phyloP scores from a whole-genome alignment of 2,888 invertebrate species.

The Heliconius cydno region DNA sequence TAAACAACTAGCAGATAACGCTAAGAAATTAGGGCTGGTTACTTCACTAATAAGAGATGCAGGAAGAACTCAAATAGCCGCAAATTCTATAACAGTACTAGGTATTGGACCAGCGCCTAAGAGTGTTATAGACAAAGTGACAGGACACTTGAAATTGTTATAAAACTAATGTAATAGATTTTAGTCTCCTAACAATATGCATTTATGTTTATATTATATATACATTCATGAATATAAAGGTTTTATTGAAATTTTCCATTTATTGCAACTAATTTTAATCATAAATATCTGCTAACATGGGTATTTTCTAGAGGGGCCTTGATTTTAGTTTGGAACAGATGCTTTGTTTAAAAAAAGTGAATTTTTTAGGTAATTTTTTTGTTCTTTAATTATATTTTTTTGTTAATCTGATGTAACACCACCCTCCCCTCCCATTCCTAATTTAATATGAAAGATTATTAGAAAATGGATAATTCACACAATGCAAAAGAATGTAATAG shows the following conservation, averaged over 20 bases:
- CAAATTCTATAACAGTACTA: conserved; percentile 94
- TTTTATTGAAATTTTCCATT: background rate
- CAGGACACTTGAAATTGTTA: conserved; percentile 93
- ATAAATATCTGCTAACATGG: background rate
- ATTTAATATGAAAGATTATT: too few species aligned
- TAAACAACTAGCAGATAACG: conserved; percentile 86
- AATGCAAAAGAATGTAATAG: too few species aligned
- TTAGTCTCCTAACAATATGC: background rate
- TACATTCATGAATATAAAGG: background rate
- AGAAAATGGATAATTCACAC: too few species aligned
- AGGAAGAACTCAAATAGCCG: conserved; percentile 95
- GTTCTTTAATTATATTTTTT: too few species aligned
- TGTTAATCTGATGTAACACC: too few species aligned
- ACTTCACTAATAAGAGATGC: conserved; percentile 93
- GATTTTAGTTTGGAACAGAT: too few species aligned
- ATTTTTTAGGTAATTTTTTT: too few species aligned
- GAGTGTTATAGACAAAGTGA: conserved; percentile 89
- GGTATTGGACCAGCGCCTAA: conserved; percentile 96
- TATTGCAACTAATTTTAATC: background rate
- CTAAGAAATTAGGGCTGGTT: conserved; percentile 87
- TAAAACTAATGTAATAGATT: conserved; percentile 66
- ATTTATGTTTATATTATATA: conserved; percentile 3
- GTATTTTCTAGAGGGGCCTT: too few species aligned
- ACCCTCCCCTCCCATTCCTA: too few species aligned
- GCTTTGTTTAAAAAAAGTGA: too few species aligned